These are phyloP conservation scores for Nymphalis c-album DNA, from an alignment of 2,888 invertebrate genomes.

Conservation along the genomic window DNA sequence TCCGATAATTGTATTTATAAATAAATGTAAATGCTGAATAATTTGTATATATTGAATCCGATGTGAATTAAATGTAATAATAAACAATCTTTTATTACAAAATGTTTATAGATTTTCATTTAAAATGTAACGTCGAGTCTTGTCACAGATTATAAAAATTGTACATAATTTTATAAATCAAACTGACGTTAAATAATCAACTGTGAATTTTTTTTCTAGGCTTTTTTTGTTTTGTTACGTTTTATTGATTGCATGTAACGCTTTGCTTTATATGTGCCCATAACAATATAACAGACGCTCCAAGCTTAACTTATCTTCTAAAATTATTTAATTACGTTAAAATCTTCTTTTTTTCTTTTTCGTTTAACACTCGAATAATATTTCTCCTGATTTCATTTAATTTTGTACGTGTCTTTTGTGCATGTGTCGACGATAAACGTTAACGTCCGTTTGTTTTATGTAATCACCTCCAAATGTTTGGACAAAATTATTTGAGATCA, in stretches of 20 bases:
- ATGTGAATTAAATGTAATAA: slow-evolving; percentile 74
- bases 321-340: slow-evolving; percentile 17
- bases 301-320: slow-evolving; percentile 27
- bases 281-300: slow-evolving; percentile 34
- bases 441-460: slow-evolving; percentile 54
- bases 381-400: slow-evolving; percentile 77
- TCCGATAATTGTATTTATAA: slow-evolving; percentile 67
- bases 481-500: slow-evolving; percentile 79
- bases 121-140: slow-evolving; percentile 58
- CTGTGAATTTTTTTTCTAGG: slow-evolving; percentile 23
- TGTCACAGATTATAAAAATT: slow-evolving; percentile 66
- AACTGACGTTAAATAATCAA: slow-evolving; percentile 39
- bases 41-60: slow-evolving; percentile 80
- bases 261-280: slow-evolving; percentile 43
- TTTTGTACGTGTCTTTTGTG: slow-evolving; percentile 70
- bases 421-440: slow-evolving; percentile 50
- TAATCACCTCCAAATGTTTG: slow-evolving; percentile 34
- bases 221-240: slow-evolving; percentile 32
- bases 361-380: slow-evolving; percentile 58
- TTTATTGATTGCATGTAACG: slow-evolving; percentile 47
- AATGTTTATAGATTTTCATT: slow-evolving; percentile 69
- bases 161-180: slow-evolving; percentile 32
- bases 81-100: slow-evolving; percentile 79
- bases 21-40: slow-evolving; percentile 73
- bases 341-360: slow-evolving; percentile 45